Percentiles rank a stretch among this genome's conserved stretches.
These are phyloP conservation scores for Troglohyphantes excavatus DNA, from an alignment of 2,888 invertebrate genomes.

Conservation along the genomic window DNA sequence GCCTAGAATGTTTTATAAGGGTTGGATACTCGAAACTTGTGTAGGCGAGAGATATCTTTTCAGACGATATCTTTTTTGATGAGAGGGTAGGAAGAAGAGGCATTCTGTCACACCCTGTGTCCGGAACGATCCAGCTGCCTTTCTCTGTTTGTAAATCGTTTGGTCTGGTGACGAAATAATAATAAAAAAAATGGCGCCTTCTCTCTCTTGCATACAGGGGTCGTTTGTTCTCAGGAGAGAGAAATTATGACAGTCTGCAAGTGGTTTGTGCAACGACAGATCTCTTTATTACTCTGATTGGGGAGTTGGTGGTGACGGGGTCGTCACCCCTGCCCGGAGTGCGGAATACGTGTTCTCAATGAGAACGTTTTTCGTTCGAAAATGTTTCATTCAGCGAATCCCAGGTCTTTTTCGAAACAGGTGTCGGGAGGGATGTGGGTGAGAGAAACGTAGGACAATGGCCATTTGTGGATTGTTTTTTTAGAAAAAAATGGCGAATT, in stretches of 20 bases:
- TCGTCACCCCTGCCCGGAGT: too few species aligned
- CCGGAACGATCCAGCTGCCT: constrained; percentile 14
- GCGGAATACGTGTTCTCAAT: too few species aligned
- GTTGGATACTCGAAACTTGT: constrained; percentile 58
- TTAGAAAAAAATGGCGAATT: too few species aligned
- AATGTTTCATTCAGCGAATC: too few species aligned
- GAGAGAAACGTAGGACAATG: too few species aligned
- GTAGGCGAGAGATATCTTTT: constrained; percentile 71
- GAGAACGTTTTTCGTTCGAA: too few species aligned
- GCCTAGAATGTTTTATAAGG: constrained; percentile 68
- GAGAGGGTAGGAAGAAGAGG: constrained; percentile 13
- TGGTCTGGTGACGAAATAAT: background rate
- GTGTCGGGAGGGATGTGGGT: too few species aligned
- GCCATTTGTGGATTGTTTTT: too few species aligned
- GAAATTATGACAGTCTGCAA: background rate
- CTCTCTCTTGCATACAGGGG: background rate
- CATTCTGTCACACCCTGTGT: constrained; percentile 61
- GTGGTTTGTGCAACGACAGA: background rate
- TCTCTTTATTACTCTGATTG: background rate
- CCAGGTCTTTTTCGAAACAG: too few species aligned
- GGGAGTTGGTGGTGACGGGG: background rate
- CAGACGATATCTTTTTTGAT: constrained; percentile 47
- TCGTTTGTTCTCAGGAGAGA: background rate
- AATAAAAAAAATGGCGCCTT: background rate
- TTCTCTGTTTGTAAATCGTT: constrained; percentile 3